phyloP scores from a whole-genome alignment of 2,797 vertebrate genomes.

The Streptopelia turtur region DNA sequence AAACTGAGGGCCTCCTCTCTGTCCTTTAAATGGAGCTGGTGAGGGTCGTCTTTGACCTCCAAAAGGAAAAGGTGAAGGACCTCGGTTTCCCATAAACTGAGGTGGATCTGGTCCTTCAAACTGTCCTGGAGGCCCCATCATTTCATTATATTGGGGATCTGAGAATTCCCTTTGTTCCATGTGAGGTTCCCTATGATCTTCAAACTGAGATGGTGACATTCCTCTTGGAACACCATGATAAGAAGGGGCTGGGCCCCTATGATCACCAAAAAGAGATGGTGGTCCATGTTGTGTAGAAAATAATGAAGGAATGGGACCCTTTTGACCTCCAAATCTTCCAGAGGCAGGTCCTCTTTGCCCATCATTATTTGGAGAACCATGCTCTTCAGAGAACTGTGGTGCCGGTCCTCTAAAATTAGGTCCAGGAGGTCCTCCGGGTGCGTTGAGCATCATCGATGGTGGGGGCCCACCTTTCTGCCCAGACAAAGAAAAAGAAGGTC shows the following conservation, averaged over 20 bases:
- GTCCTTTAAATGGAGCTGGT: slow-evolving; percentile 76
- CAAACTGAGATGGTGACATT: slow-evolving; percentile 82
- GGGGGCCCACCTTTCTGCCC: slow-evolving; percentile 77
- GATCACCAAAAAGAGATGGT: slow-evolving; percentile 83
- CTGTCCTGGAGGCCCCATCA: slow-evolving; percentile 75
- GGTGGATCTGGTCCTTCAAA: slow-evolving; percentile 80
- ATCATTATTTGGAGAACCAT: slow-evolving; percentile 71
- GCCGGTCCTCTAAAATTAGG: slow-evolving; percentile 78
- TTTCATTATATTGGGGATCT: slow-evolving; percentile 79
- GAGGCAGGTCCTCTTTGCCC: slow-evolving; percentile 82
- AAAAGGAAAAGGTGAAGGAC: slow-evolving; percentile 82
- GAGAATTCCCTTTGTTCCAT: slow-evolving; percentile 82
- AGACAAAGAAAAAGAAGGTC: neutral
- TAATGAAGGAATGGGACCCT: slow-evolving; percentile 85
- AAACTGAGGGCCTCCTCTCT: slow-evolving; percentile 78
- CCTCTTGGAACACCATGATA: slow-evolving; percentile 86
- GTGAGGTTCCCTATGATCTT: slow-evolving; percentile 84
- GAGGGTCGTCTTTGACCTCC: slow-evolving; percentile 85
- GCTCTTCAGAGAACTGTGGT: slow-evolving; percentile 77
- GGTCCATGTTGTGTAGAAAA: slow-evolving; percentile 88
- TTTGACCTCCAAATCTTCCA: slow-evolving; percentile 84
- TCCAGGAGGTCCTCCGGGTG: slow-evolving; percentile 74
- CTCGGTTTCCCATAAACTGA: slow-evolving; percentile 83
- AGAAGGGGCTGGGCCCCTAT: slow-evolving; percentile 82
- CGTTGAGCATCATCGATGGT: slow-evolving; percentile 73